Evolutionary conservation across 2,113 vertebrate genomes (phyloP), one percentile per base, ranked within the genome.

Genomic region (Smithornis capensis): DNA sequence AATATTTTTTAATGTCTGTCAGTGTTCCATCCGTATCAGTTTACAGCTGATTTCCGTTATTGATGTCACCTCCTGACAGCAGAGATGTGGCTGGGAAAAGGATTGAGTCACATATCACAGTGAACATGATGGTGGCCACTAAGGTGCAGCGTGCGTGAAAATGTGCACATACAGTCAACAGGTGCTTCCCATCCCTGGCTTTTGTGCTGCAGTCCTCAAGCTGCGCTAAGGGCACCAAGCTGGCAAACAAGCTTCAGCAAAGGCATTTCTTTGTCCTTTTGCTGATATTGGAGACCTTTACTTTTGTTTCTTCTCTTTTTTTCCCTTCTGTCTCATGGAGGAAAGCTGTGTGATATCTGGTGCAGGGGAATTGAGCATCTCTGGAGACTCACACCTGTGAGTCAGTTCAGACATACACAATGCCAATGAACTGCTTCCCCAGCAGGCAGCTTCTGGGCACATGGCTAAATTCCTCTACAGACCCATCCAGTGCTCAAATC

Each of bases 131-230:
- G 24, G 37, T 1, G 0, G 28, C 63, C 49, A 60, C 19, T 25
- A 14, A 38, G 44, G n/a, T 49, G 44, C 57, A 94, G 60, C 60
- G 56, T 77, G 55, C 38, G 47, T 24, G 10, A 50, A 70, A 70
- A 86, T 0, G 0, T 29, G 63, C 22, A 60, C 0, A 1, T 19
- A 27, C 0, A 0, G 21, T 69, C 0, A 0, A 25, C 10, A 10
- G 28, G 7, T 62, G 17, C 44, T 87, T 75, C 49, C 35, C 40
- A n/a, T 40, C 35, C 31, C 18, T 1, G 6, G 21, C 16, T 78
- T 63, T 35, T 44, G 13, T 35, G 45, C 18, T 35, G 19, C 64
- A 25, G 47, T 42, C n/a, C 53, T 18, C 24, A 56, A 4, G 25
- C 28, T 76, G 64, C n/a, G 11, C 64, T 17, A 45, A 38, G 8